These are phyloP conservation scores for Balaenoptera acutorostrata DNA, from an alignment of 2,113 vertebrate genomes.

Conservation along the genomic window DNA sequence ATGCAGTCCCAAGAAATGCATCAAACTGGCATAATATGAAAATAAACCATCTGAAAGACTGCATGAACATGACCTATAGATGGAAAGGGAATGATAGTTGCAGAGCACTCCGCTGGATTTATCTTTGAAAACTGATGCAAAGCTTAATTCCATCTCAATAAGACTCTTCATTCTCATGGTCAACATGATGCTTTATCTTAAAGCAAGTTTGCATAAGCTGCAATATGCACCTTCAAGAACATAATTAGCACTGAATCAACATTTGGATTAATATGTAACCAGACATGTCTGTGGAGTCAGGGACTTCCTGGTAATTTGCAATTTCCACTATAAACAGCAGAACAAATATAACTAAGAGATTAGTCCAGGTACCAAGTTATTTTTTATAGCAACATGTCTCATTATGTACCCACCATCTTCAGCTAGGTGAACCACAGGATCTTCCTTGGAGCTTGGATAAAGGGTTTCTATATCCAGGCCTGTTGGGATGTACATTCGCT, in stretches of 20 bases:
- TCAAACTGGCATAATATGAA: background rate
- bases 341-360: constrained; percentile 5
- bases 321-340: background rate
- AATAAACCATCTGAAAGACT: background rate
- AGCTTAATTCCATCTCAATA: background rate
- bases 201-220: background rate
- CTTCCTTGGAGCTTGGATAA: constrained; percentile 61
- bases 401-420: constrained; percentile 73
- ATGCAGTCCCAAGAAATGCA: background rate
- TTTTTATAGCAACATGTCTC: constrained; percentile 41
- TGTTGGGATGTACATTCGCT: constrained; percentile 75
- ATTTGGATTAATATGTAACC: background rate
- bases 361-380: background rate
- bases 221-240: background rate
- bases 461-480: constrained; percentile 62
- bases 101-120: background rate
- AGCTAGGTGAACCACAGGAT: constrained; percentile 76
- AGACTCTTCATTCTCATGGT: background rate
- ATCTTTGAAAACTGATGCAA: background rate
- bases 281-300: background rate
- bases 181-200: background rate
- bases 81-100: background rate
- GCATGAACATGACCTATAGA: background rate
- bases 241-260: background rate
- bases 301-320: background rate